Conservation (phyloP, 2,797 vertebrate species). For the Periparus ater region DNA sequence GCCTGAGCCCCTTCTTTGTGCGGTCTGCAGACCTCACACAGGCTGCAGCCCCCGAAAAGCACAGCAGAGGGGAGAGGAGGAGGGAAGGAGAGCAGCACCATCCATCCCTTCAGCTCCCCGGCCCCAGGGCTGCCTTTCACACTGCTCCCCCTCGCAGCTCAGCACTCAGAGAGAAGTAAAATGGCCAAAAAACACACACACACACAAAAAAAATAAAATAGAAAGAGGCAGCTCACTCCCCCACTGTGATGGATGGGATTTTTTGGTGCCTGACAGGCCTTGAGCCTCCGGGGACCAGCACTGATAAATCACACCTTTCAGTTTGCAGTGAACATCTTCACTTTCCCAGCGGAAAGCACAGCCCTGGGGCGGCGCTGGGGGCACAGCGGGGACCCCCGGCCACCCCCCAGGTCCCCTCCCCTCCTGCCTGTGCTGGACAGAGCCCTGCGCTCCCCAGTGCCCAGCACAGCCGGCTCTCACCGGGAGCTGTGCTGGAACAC, state of each 20-base stretch:
- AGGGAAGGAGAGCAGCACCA: fast-evolving
- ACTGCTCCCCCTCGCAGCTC: fast-evolving
- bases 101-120: neutral
- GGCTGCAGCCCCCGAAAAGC: fast-evolving
- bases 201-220: no score
- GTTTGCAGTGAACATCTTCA: neutral
- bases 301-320: slow-evolving; percentile 74
- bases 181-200: neutral
- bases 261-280: slow-evolving; percentile 53
- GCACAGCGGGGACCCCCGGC: neutral
- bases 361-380: neutral
- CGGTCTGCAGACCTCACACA: neutral
- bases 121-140: neutral
- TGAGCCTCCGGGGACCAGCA: neutral
- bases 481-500: neutral
- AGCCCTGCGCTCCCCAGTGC: neutral
- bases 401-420: neutral
- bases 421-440: neutral
- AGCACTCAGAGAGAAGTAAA: neutral
- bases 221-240: neutral
- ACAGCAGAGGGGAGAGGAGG: fast-evolving
- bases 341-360: neutral
- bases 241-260: neutral
- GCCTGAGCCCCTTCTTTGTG: neutral
- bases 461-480: neutral